These are phyloP conservation scores for Drosophila mimica DNA, from an alignment of 2,888 invertebrate genomes.

Conservation along the genomic window DNA sequence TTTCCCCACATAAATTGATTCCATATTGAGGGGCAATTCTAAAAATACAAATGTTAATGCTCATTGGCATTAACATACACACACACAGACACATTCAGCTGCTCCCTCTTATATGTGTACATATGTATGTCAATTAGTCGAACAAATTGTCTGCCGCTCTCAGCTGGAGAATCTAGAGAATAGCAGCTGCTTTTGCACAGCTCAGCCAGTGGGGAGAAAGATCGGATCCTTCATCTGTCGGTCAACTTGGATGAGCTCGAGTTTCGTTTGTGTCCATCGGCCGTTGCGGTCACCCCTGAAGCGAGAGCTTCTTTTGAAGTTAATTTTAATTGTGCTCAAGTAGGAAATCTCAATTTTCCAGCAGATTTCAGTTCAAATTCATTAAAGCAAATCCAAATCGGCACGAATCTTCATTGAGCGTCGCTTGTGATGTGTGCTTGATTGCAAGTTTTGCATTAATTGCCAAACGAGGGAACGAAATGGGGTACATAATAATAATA, in stretches of 20 bases:
- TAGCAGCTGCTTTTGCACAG: slow-evolving; percentile 30
- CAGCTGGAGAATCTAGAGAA: slow-evolving; percentile 35
- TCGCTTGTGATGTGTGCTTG: slow-evolving; percentile 61
- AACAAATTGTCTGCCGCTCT: slow-evolving; percentile 63
- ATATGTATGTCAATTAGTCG: slow-evolving; percentile 74
- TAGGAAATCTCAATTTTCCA: slow-evolving; percentile 79
- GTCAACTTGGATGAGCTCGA: slow-evolving; percentile 17
- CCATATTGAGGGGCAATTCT: slow-evolving; percentile 28
- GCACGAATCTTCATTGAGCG: slow-evolving; percentile 49
- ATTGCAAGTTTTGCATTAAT: slow-evolving; percentile 63
- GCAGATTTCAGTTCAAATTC: slow-evolving; percentile 64
- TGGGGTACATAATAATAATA: slow-evolving; percentile 2
- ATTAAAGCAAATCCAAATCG: slow-evolving; percentile 54
- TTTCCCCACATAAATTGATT: slow-evolving; percentile 9
- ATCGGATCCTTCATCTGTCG: slow-evolving; percentile 35
- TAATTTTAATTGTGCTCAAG: slow-evolving; percentile 77
- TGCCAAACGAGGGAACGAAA: slow-evolving; percentile 33
- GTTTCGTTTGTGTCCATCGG: slow-evolving; percentile 10
- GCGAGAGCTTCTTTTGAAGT: slow-evolving; percentile 64
- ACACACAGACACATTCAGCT: slow-evolving; percentile 20
- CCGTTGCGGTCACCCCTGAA: slow-evolving; percentile 39
- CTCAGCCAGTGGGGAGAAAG: not conserved
- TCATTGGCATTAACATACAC: slow-evolving; percentile 65
- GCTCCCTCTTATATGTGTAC: not conserved
- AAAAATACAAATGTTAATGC: slow-evolving; percentile 54